These are phyloP conservation scores for Gastracanthus pulcherrimus DNA, from an alignment of 2,888 invertebrate species.

Conservation along the genomic window DNA sequence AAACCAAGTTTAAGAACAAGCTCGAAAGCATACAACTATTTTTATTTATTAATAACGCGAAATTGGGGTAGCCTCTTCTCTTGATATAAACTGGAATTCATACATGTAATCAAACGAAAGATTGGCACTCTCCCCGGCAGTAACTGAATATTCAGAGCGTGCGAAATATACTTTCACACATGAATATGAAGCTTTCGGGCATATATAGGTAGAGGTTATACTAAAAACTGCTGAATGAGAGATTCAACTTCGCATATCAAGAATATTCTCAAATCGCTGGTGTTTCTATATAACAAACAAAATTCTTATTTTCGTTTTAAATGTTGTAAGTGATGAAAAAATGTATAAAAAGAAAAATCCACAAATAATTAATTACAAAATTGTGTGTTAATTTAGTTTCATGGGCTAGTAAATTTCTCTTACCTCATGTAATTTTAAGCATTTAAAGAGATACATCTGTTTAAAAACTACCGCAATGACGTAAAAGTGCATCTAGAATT, in stretches of 20 bases:
- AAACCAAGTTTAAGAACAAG: too few species aligned
- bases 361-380: neutral
- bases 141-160: constrained; percentile 33
- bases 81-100: constrained; percentile 38
- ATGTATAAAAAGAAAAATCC: neutral
- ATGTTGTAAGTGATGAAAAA: too few species aligned
- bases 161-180: constrained; percentile 17
- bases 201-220: neutral
- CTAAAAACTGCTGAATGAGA: neutral
- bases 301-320: too few species aligned
- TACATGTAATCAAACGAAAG: constrained; percentile 26
- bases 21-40: too few species aligned
- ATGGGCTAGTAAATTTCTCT: too few species aligned
- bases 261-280: neutral
- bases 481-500: neutral
- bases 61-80: neutral
- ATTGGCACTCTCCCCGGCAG: constrained; percentile 8
- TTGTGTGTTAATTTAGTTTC: too few species aligned
- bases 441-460: neutral
- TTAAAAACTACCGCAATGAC: constrained; percentile 2
- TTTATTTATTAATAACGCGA: neutral
- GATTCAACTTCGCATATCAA: neutral
- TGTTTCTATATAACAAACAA: neutral
- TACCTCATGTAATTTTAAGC: neutral
- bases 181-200: constrained; percentile 25